Evolutionary conservation across 2,113 vertebrate genomes (phyloP).

Genomic region (Danionella cerebrum): DNA sequence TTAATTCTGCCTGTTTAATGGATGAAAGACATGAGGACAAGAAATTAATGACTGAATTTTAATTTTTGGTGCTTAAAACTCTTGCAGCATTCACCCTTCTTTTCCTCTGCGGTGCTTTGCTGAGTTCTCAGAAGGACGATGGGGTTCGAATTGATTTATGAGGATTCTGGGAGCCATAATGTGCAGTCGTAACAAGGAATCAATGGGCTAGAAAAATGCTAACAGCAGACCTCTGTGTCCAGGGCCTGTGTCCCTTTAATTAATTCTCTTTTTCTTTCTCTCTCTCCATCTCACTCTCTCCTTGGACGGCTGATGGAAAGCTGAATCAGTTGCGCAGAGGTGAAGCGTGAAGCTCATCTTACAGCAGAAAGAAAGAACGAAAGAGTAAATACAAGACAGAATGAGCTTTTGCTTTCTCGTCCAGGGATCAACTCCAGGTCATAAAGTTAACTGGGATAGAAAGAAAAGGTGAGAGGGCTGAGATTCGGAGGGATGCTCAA

Average conservation of each 20-base stretch:
- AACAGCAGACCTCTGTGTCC: constrained; percentile 74
- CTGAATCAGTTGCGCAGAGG: constrained; percentile 40
- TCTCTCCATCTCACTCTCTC: not conserved
- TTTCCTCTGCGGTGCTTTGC: constrained; percentile 57
- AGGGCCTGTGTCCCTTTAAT: constrained; percentile 69
- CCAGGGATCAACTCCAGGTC: not conserved
- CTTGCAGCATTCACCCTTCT: too few relatives aligned
- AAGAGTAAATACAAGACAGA: constrained; percentile 25
- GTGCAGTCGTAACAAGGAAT: constrained; percentile 73
- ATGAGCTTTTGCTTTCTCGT: constrained; percentile 25
- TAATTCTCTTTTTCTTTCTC: constrained; percentile 52
- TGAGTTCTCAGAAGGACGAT: constrained; percentile 66
- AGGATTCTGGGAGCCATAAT: constrained; percentile 67
- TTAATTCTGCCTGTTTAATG: too few relatives aligned
- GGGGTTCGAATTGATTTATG: constrained; percentile 72
- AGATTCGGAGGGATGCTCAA: not conserved
- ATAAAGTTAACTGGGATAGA: constrained; percentile 20
- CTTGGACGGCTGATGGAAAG: constrained; percentile 53
- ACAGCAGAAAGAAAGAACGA: constrained; percentile 26
- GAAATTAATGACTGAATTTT: too few relatives aligned
- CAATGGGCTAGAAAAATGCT: constrained; percentile 80
- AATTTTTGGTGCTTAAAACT: too few relatives aligned
- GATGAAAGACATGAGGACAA: too few relatives aligned
- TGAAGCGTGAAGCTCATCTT: constrained; percentile 32
- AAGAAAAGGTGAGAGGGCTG: constrained; percentile 31